phyloP scores from a whole-genome alignment of 1,140 invertebrate species.

The Zaprionus gabonicus region DNA sequence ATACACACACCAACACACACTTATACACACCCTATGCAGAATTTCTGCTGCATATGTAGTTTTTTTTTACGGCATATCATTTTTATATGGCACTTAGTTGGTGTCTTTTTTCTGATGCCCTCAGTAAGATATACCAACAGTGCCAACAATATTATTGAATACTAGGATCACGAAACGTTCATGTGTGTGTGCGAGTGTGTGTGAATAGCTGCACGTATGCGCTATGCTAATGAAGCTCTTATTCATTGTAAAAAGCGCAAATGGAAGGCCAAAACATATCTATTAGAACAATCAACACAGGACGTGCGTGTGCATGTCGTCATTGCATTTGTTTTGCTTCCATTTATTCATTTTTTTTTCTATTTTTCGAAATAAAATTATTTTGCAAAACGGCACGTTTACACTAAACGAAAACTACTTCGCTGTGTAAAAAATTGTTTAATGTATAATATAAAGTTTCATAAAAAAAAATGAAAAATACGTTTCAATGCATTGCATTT shows the following conservation, averaged over 20 bases:
- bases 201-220: not conserved
- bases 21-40: conserved; percentile 13
- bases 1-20: not conserved
- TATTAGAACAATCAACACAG: conserved; percentile 5
- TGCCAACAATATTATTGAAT: conserved; percentile 18
- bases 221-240: conserved; percentile 24
- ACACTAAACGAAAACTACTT: not conserved
- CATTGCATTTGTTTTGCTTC: conserved; percentile 1
- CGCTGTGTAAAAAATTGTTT: not conserved
- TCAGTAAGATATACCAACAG: conserved; percentile 9
- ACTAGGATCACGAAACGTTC: conserved; percentile 2
- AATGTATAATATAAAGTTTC: not conserved
- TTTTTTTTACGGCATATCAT: conserved; percentile 3
- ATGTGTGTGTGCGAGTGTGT: not conserved
- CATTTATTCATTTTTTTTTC: not conserved
- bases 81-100: conserved; percentile 13
- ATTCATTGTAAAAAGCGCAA: conserved; percentile 4
- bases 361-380: not conserved
- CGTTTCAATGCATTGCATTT: not conserved
- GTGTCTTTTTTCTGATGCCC: not conserved
- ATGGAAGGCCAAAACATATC: conserved; percentile 3
- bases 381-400: not conserved
- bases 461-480: not conserved
- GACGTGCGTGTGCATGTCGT: not conserved
- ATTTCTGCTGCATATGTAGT: conserved; percentile 26